Evolutionary conservation across 1,140 invertebrate species (phyloP).

Genomic region (Aculops lycopersici): DNA sequence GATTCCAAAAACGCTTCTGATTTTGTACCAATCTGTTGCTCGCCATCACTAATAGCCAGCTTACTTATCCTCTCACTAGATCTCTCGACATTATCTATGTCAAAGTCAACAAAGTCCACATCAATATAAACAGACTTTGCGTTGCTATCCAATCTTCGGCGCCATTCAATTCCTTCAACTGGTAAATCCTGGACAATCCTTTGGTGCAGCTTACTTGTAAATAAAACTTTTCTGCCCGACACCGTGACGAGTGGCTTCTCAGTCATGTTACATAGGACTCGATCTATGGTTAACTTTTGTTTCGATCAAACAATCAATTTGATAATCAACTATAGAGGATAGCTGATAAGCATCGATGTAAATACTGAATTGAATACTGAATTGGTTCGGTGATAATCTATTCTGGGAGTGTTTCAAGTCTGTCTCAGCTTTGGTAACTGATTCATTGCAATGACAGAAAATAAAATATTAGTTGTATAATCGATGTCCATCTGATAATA

Average conservation of each 20-base stretch:
- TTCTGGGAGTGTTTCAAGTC: too few relatives aligned
- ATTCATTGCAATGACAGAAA: too few relatives aligned
- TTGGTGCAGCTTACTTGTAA: not conserved
- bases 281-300: not conserved
- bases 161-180: constrained; percentile 7
- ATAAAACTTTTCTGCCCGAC: not conserved
- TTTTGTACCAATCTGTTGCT: constrained; percentile 17
- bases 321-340: too few relatives aligned
- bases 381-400: too few relatives aligned
- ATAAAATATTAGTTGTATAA: too few relatives aligned
- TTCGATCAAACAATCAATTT: not conserved
- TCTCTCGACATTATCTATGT: constrained; percentile 17
- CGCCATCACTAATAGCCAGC: not conserved
- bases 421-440: too few relatives aligned
- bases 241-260: not conserved
- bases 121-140: constrained; percentile 30
- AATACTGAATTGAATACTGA: too few relatives aligned
- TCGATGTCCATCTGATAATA: too few relatives aligned
- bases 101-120: constrained; percentile 47
- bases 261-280: not conserved
- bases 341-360: too few relatives aligned
- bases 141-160: constrained; percentile 20
- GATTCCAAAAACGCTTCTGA: too few relatives aligned
- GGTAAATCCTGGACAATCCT: constrained; percentile 4
- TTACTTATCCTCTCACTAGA: constrained; percentile 17